Conservation (phyloP, 2,797 vertebrate genomes). For the Cebuella pygmaea region DNA sequence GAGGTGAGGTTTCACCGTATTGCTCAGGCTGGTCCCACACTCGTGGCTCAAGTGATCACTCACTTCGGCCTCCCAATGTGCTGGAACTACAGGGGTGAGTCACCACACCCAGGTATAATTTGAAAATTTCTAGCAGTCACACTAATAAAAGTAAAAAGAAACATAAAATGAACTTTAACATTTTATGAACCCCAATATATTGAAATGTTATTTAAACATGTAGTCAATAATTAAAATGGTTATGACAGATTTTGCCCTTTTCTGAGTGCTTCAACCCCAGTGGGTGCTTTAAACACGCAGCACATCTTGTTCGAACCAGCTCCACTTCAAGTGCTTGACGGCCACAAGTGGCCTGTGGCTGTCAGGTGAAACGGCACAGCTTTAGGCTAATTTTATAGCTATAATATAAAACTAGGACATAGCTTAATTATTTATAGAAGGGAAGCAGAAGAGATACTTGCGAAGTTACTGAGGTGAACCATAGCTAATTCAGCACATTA, state of each 20-base stretch:
- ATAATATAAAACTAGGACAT: not conserved
- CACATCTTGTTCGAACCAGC: not conserved
- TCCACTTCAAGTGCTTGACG: not conserved
- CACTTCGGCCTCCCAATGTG: not conserved
- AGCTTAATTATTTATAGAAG: slow-evolving; percentile 42
- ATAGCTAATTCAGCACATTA: not conserved
- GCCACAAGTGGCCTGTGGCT: not conserved
- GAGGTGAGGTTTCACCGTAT: not conserved
- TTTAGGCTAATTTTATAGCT: slow-evolving; percentile 42
- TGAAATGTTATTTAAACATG: not conserved
- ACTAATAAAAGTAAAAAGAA: slow-evolving; percentile 20
- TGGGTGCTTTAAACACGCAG: not conserved
- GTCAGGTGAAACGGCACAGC: not conserved
- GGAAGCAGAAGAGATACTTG: not conserved
- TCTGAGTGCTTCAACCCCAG: not conserved
- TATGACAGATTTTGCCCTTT: not conserved
- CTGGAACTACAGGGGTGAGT: not conserved
- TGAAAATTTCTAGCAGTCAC: not conserved
- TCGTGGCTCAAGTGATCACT: not conserved
- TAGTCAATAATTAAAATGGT: not conserved
- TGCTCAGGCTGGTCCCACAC: not conserved
- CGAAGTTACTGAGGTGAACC: slow-evolving; percentile 40
- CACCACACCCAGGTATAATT: not conserved
- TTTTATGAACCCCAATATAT: not conserved
- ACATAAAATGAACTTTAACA: not conserved